phyloP scores from a whole-genome alignment of 2,888 invertebrate genomes.

The Conistra vaccinii region DNA sequence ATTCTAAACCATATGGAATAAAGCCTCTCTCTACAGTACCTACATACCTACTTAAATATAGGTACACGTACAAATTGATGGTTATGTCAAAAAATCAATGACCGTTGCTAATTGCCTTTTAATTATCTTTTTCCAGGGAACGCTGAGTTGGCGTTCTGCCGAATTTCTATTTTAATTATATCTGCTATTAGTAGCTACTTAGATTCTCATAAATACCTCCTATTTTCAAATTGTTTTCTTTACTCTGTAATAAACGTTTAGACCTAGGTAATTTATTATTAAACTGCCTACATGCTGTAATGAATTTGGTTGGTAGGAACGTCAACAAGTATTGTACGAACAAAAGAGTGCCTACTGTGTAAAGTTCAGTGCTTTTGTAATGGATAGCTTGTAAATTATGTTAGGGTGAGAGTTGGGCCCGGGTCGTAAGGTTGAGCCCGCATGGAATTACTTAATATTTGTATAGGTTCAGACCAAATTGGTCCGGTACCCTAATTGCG shows the following conservation, averaged over 20 bases:
- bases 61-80: neutral
- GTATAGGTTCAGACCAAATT: constrained; percentile 23
- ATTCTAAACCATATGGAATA: no score
- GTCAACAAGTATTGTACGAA: constrained; percentile 39
- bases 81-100: neutral
- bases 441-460: constrained; percentile 38
- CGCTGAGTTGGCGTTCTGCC: constrained; percentile 33
- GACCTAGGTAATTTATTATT: constrained; percentile 22
- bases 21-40: no score
- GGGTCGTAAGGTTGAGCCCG: constrained; percentile 19
- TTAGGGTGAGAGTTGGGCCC: constrained; percentile 13
- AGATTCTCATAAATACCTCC: neutral
- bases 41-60: neutral
- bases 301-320: constrained; percentile 13
- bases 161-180: constrained; percentile 27
- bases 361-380: constrained; percentile 40
- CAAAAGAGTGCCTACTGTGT: constrained; percentile 36
- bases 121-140: constrained; percentile 40
- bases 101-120: constrained; percentile 42
- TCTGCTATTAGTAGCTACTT: constrained; percentile 11
- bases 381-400: constrained; percentile 44
- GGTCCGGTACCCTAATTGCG: constrained; percentile 5
- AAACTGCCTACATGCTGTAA: constrained; percentile 6
- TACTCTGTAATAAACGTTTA: neutral
- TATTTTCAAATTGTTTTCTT: neutral